Evolutionary conservation across 2,888 invertebrate species (phyloP), one percentile per base, ranked within the genome.

Genomic region (Noctua janthina): DNA sequence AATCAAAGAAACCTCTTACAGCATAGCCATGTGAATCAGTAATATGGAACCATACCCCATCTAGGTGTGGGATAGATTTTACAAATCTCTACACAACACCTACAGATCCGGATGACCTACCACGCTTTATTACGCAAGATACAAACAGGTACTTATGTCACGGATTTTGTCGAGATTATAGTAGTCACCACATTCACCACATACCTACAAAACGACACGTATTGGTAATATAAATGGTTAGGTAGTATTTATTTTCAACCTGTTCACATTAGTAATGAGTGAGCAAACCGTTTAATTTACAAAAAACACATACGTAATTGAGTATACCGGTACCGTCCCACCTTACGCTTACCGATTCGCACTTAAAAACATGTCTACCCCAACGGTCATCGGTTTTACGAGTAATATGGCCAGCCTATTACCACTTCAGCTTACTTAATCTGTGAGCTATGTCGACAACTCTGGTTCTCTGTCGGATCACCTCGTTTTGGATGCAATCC

Each of bases 51-150:
- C 20, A 20, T 20, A 8, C 8, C 54, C 0, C 54, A 23, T 56
- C 20, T 23, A 56, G 7, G 11, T 56, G 10, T 23, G 3, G 23
- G 5, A 56, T 1, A n/a, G 10, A 56, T 77, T 2, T 29, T 29
- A 1, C 29, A 29, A 29, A 29, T 29, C 29, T 29, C 29, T 29
- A 29, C 29, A 29, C 29, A 29, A 29, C 29, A 29, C 29, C 29
- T 35, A 35, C 35, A 35, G 35, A 35, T 35, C 74, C 82, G 74
- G 54, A 64, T 64, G 64, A 59, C 56, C 1, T 82, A 79, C 51
- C 20, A 17, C 54, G 10, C 54, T 56, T 39, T 23, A 29, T 29
- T 56, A 74, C 82, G 64, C 17, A 6, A 56, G n/a, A 20, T 66
- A 46, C 35, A 4, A 43, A 59, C 1, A 59, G 20, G 13, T 43